Base-by-base conservation (phyloP, 64 coral and sea anemone species). In the Acropora yongei region DNA sequence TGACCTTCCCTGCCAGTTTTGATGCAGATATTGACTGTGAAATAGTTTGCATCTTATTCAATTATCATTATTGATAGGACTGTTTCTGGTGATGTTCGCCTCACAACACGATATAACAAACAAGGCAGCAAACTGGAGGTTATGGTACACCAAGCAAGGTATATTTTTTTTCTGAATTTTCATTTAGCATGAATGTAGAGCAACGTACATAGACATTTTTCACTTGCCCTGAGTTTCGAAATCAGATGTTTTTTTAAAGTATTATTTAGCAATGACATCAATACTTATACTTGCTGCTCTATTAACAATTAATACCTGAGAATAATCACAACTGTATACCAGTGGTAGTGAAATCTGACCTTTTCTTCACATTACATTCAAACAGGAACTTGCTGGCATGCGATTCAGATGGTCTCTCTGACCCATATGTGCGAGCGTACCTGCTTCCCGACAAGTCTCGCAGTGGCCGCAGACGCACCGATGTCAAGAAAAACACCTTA, bases 341-440 rank as follows among this genome's bases (percentile, higher is more conserved):
- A 30, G 30, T 30, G 30, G 30, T 30, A 30, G 30, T 30, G 30
- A 30, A 9, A 55, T 55, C 51, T 55, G 4, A 55, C 4, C 43
- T 66, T 83, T 1, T 16, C 41, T 13, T 3, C 43, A 2, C 30
- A 30, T 30, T 30, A 30, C 30, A 30, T 30, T 30, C 44, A 10
- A 68, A 20, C 66, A 99, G 97, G 50, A 90, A 96, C 17, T 85
- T 99, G 74, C 86, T 96, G 58, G 89, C 97, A 8, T 99, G 97
- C 86, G 97, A 99, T 55, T 99, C 97, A 2, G 97, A 99, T 86
- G 97, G 97, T 49, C 89, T 99, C 74, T 95, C 97, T 42, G 97
- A 99, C 42, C 97, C 97, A 55, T 99, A 99, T 13, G 77, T 94
- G n/a, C 94, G 97, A 12, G 78, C 94, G 3, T 99, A 99, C 41